phyloP scores from a whole-genome alignment of 2,113 vertebrate species.

The Siniperca knerii region DNA sequence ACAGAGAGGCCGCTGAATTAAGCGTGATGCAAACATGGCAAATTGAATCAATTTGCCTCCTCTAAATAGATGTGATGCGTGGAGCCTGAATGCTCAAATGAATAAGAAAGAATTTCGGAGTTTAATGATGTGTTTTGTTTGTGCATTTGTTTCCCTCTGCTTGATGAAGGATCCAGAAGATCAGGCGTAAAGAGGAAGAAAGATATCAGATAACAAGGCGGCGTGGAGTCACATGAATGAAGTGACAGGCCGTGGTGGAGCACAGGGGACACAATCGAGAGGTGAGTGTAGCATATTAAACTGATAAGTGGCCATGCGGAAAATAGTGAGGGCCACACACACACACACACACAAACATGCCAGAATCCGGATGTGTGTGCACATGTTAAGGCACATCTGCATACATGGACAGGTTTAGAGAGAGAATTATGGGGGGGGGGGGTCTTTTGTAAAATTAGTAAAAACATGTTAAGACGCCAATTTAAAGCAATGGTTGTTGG shows the following conservation, averaged over 20 bases:
- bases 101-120: conserved; percentile 73
- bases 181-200: conserved; percentile 50
- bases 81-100: conserved; percentile 66
- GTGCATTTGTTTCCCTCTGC: conserved; percentile 51
- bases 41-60: conserved; percentile 83
- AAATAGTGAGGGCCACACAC: conserved; percentile 23
- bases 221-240: conserved; percentile 46
- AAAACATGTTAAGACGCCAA: neutral
- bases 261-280: conserved; percentile 54
- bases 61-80: conserved; percentile 81
- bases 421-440: no score
- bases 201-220: conserved; percentile 66
- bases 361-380: conserved; percentile 7
- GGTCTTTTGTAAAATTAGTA: neutral
- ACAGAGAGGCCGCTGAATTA: conserved; percentile 72
- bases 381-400: neutral
- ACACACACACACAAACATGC: conserved; percentile 20
- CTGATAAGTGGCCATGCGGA: conserved; percentile 66
- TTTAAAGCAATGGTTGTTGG: neutral
- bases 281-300: conserved; percentile 69
- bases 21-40: conserved; percentile 76
- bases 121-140: conserved; percentile 79
- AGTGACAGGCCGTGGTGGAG: conserved; percentile 47
- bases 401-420: neutral
- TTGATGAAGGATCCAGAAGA: conserved; percentile 73